Conservation (phyloP, 2,113 vertebrate species). For the Silurus meridionalis region DNA sequence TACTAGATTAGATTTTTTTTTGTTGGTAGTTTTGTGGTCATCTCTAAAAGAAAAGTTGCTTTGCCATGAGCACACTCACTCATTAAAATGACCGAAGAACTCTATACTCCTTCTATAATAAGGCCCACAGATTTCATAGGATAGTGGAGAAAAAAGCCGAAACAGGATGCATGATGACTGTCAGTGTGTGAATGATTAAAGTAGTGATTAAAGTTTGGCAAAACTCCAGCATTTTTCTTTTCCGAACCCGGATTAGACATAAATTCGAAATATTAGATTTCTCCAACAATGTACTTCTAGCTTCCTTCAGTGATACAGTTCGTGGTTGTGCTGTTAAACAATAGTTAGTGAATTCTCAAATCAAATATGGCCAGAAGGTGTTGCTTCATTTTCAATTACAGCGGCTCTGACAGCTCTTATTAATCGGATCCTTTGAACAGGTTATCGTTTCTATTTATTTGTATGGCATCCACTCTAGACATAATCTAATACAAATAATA, state of each 20-base stretch:
- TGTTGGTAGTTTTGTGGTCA: neutral
- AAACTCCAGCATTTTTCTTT: neutral
- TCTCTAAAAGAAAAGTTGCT: neutral
- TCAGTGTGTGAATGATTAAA: neutral
- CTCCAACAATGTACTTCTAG: constrained; percentile 11
- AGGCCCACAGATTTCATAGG: neutral
- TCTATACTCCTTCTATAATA: neutral
- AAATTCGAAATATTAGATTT: constrained; percentile 22
- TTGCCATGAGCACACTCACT: neutral
- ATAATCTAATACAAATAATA: neutral
- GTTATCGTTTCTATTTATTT: neutral
- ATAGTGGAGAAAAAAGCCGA: neutral
- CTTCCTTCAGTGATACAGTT: constrained; percentile 35
- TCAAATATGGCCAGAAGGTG: neutral
- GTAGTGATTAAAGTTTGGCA: neutral
- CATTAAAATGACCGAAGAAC: neutral
- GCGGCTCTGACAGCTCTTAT: neutral
- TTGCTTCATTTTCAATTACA: neutral
- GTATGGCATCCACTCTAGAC: neutral
- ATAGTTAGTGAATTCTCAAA: constrained; percentile 40
- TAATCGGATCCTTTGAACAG: neutral
- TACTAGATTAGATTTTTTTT: neutral
- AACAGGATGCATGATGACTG: neutral
- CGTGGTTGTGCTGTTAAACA: constrained; percentile 54
- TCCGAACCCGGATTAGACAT: neutral